Evolutionary conservation across 2,797 vertebrate species (phyloP).

Genomic region (Dryobates pubescens): DNA sequence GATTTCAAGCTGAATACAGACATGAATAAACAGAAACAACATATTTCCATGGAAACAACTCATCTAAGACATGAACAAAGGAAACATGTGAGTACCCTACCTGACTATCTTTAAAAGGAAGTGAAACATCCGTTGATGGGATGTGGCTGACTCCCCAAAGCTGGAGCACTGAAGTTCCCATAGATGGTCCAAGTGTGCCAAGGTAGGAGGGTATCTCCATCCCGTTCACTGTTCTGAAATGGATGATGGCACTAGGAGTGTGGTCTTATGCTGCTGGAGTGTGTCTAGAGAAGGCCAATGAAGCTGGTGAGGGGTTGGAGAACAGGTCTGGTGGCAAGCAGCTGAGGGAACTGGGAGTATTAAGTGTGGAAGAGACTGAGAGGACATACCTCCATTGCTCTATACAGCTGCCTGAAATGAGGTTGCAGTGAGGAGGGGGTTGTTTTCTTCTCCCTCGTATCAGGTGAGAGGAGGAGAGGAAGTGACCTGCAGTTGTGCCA

Average conservation of each 20-base stretch:
- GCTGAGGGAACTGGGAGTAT: too few species aligned
- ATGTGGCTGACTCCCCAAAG: neutral
- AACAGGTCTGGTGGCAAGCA: too few species aligned
- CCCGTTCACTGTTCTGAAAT: neutral
- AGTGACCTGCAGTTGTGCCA: too few species aligned
- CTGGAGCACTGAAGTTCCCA: neutral
- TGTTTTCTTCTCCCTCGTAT: too few species aligned
- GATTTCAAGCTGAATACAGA: neutral
- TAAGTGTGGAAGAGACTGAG: too few species aligned
- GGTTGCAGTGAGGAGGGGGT: too few species aligned
- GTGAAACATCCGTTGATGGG: neutral
- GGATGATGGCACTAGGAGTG: neutral
- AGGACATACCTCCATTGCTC: too few species aligned
- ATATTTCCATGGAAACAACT: slow-evolving; percentile 46
- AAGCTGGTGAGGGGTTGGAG: too few species aligned
- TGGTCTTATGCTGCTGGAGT: too few species aligned
- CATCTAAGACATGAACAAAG: slow-evolving; percentile 2
- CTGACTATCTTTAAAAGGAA: neutral
- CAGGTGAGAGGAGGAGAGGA: too few species aligned
- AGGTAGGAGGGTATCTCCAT: neutral
- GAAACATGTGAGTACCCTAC: neutral
- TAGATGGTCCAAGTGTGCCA: neutral
- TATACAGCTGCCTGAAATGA: too few species aligned
- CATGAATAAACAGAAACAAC: slow-evolving; percentile 29
- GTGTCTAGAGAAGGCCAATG: too few species aligned